These are phyloP conservation scores for Lordiphosa andalusiaca DNA, from an alignment of 2,888 invertebrate species.

Conservation along the genomic window DNA sequence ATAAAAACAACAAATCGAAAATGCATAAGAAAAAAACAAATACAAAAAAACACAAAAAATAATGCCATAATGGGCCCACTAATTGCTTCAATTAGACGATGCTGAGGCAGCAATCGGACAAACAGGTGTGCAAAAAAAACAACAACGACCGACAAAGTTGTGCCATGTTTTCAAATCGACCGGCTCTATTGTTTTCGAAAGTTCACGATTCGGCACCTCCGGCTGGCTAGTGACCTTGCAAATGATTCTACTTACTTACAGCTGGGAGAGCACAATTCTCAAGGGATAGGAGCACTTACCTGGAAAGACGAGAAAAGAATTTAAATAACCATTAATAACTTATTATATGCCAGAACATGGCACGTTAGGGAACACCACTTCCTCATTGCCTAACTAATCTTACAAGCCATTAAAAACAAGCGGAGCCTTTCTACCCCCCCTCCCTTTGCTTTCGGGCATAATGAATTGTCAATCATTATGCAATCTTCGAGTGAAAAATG, in stretches of 20 bases:
- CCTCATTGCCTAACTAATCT: conserved; percentile 61
- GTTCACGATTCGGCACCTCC: conserved; percentile 48
- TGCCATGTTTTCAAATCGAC: conserved; percentile 33
- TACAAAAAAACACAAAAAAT: conserved; percentile 39
- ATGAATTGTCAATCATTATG: conserved; percentile 75
- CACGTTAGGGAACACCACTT: conserved; percentile 46
- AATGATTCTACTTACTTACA: conserved; percentile 31
- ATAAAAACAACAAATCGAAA: conserved; percentile 27
- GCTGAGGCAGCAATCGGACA: conserved; percentile 14
- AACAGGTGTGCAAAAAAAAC: conserved; percentile 54
- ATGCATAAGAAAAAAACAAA: conserved; percentile 30
- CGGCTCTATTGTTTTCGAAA: conserved; percentile 43
- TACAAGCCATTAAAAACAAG: conserved; percentile 53
- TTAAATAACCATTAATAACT: conserved; percentile 51
- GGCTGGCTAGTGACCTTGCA: conserved; percentile 51
- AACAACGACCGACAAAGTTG: conserved; percentile 43
- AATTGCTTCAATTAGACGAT: conserved; percentile 64
- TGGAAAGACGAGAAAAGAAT: conserved; percentile 29
- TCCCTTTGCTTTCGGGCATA: conserved; percentile 39
- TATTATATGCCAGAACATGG: conserved; percentile 28
- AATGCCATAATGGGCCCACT: conserved; percentile 57
- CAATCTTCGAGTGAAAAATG: conserved; percentile 70
- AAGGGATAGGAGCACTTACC: conserved; percentile 23
- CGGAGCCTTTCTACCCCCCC: conserved; percentile 11
- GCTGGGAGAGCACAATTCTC: conserved; percentile 2